Evolutionary conservation across 1,140 invertebrate species (phyloP), one percentile per base, ranked within the genome.

Genomic region (Colletes latitarsis): DNA sequence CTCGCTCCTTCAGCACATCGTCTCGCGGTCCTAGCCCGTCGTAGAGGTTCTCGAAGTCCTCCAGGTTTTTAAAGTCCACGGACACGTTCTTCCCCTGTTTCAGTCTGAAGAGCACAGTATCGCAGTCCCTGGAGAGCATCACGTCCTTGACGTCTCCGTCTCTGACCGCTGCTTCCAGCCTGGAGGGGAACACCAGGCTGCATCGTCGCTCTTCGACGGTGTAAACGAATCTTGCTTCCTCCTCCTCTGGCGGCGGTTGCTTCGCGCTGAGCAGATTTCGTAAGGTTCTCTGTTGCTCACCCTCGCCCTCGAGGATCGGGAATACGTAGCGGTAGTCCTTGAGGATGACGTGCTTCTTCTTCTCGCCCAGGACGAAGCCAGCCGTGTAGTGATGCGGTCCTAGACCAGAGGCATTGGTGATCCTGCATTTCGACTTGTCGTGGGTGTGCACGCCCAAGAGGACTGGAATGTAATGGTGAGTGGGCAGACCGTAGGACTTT

Each of bases 401-500:
- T 3, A 95, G 89, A 49, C 94, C 94, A 0, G 95, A 93, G 5
- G 94, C 94, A 71, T 94, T 96, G 3, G 96, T 96, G 57, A 96
- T 95, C 86, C 95, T 96, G 86, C 95, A 96, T 89, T 95, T 95
- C 52, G 94, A 93, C 84, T 94, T 95, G 64, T 90, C 92, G 39
- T 93, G 89, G 3, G 94, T 93, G 74, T 94, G 94, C 19, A 95
- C 93, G 67, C 95, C 94, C 41, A 96, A 92, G 39, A 96, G 89
- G 46, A 96, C 96, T 84, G 96, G 96, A 93, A 96, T 96, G 94
- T 96, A 97, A 91, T 97, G 96, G 90, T 96, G 96, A n/a, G 94
- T 94, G 6, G 95, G 95, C 74, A 96, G 90, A 21, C 96, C 96
- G 70, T 96, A 96, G 14, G 97, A 96, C 92, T 97, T 97, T 55